Base-by-base conservation (phyloP, 2,888 invertebrate genomes). In the Aporophyla nigra region DNA sequence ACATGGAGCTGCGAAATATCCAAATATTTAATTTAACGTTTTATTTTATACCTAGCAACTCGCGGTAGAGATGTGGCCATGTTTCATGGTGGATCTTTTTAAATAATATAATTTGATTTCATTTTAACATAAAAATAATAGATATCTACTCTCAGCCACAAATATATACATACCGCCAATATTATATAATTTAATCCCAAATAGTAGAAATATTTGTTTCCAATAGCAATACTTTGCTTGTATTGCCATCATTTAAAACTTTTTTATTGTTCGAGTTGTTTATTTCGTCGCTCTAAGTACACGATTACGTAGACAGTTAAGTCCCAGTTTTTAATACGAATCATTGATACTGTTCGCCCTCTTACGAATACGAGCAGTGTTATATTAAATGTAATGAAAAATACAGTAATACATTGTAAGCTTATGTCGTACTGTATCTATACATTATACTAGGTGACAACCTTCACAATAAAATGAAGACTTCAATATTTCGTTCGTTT, bases 391-490 rank as follows among this genome's bases (percentile, higher is more conserved):
- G 88, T 93, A 93, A 93, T 89, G 88, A 91, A 71, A 93, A 93
- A 95, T 94, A 95, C 95, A 95, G 95, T 95, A 94, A 96, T 95
- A 95, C 90, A 90, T 93, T 93, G 88, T 96, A 96, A 95, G 96
- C 95, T 96, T 95, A 92, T 89, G 92, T 93, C 93, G 91, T 95
- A 95, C 93, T 93, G 91, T 93, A 94, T 90, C 92, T 93, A 93
- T 94, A 95, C 91, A 95, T 95, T 93, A 94, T 94, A 94, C 91
- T 96, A 96, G 95, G 94, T 93, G 93, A 95, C 92, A 93, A 94
- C 93, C 93, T 96, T 96, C 95, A 96, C 95, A 96, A 96, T 96
- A 96, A 96, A 96, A 96, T 95, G 95, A 96, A 96, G 95, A 96
- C 95, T 96, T 94, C 94, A 94, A 93, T 92, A 91, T 54, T 77